Evolutionary conservation across 1,140 invertebrate species (phyloP).

Genomic region (Marisa cornuarietis): DNA sequence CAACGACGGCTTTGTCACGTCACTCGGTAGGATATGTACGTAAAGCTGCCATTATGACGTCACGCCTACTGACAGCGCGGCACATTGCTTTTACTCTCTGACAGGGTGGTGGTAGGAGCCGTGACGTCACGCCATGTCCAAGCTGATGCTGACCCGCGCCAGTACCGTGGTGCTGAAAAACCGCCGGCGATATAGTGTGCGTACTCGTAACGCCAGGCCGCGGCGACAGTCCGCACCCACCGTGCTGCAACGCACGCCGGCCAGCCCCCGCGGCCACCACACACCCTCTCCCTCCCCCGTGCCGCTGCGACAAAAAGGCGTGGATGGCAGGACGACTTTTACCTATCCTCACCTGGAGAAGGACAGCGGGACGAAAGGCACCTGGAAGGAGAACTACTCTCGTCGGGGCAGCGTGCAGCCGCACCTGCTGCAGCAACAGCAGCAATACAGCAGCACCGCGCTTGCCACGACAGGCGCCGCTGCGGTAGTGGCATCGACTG

Average conservation of each 20-base stretch:
- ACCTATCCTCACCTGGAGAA: conserved; percentile 9
- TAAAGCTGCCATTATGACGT: background rate
- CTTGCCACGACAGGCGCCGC: too few relatives aligned
- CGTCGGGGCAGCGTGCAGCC: conserved; percentile 21
- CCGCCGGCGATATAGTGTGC: conserved; percentile 28
- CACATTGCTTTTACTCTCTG: background rate
- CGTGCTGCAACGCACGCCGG: conserved; percentile 21
- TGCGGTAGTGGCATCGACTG: too few relatives aligned
- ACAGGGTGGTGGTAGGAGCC: background rate
- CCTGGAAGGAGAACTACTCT: background rate
- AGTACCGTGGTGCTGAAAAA: conserved; percentile 29
- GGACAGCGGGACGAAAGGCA: background rate
- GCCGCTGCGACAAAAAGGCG: background rate
- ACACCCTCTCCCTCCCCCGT: background rate
- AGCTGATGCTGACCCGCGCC: conserved; percentile 31
- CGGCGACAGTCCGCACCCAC: conserved; percentile 32
- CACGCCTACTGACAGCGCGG: background rate
- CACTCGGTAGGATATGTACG: background rate
- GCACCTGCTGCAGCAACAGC: conserved; percentile 3
- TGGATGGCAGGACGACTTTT: background rate
- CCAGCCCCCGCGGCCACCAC: conserved; percentile 2
- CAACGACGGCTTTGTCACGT: too few relatives aligned
- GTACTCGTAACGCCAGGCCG: conserved; percentile 16
- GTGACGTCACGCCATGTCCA: conserved; percentile 27
- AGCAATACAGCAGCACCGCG: too few relatives aligned